A percentile compares a stretch with the other conserved stretches of the same genome.
These are phyloP conservation scores for Sebastiscus albofasciatus DNA, from an alignment of 2,797 vertebrate genomes.

Conservation along the genomic window DNA sequence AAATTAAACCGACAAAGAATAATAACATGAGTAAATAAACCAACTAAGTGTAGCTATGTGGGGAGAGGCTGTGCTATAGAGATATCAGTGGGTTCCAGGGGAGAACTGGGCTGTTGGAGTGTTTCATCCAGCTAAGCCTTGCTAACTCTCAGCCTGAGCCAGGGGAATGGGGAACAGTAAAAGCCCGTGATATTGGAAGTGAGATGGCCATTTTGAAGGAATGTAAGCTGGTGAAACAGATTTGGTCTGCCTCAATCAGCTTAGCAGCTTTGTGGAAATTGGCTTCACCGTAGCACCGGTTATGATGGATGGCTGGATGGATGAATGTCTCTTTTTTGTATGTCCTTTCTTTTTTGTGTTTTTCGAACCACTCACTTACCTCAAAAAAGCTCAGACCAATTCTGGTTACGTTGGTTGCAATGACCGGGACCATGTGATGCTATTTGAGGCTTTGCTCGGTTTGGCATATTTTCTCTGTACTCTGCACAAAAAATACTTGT, in stretches of 20 bases:
- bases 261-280: constrained; percentile 89
- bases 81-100: constrained; percentile 83
- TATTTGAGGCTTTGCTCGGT: constrained; percentile 18
- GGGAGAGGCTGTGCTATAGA: constrained; percentile 79
- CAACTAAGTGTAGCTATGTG: constrained; percentile 67
- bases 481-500: neutral
- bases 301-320: constrained; percentile 83
- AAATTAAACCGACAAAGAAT: constrained; percentile 66
- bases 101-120: constrained; percentile 82
- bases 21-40: constrained; percentile 73
- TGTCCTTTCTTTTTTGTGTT: constrained; percentile 57
- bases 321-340: constrained; percentile 76
- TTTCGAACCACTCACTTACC: constrained; percentile 64
- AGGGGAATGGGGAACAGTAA: constrained; percentile 86
- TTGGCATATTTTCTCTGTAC: constrained; percentile 13
- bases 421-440: constrained; percentile 28
- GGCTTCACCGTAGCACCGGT: constrained; percentile 81
- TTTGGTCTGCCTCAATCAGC: constrained; percentile 88
- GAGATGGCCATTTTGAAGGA: constrained; percentile 90
- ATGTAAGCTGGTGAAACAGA: constrained; percentile 89
- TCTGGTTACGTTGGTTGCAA: constrained; percentile 58
- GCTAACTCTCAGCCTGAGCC: constrained; percentile 85
- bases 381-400: constrained; percentile 60
- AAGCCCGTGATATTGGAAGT: constrained; percentile 88
- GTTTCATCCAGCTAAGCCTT: constrained; percentile 86